Evolutionary conservation across 2,888 invertebrate genomes (phyloP).

Genomic region (Argyresthia goedartella): DNA sequence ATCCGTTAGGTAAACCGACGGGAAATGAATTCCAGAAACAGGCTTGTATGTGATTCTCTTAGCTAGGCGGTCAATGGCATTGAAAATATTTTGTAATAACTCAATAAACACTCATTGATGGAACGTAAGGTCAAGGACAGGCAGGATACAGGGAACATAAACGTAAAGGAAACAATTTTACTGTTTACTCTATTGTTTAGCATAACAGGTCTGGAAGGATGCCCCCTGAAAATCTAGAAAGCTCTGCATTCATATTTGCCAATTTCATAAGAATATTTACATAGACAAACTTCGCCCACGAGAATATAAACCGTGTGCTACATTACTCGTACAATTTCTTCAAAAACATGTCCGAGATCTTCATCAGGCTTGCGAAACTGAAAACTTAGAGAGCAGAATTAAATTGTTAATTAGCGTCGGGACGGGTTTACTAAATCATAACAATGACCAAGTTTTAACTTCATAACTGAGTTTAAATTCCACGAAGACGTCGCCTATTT

Average conservation of each 20-base stretch:
- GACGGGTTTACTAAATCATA: conserved; percentile 2
- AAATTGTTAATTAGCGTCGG: background rate
- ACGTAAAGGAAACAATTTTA: too few species aligned
- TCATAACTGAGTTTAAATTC: conserved; percentile 25
- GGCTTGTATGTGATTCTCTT: background rate
- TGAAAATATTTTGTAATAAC: too few species aligned
- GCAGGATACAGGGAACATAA: too few species aligned
- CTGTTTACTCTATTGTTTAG: too few species aligned
- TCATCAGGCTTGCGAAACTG: background rate
- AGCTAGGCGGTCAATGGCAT: too few species aligned
- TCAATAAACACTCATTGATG: too few species aligned
- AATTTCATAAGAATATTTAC: background rate
- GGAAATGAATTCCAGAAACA: background rate
- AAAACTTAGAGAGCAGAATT: conserved; percentile 4
- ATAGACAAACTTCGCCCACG: background rate
- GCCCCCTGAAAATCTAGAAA: too few species aligned
- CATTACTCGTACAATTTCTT: background rate
- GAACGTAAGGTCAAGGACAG: too few species aligned
- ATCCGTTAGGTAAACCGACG: background rate
- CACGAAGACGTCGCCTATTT: conserved; percentile 6
- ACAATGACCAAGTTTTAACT: conserved; percentile 15
- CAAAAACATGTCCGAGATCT: background rate
- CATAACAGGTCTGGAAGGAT: too few species aligned
- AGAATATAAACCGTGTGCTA: background rate
- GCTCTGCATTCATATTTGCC: background rate